Percentiles rank a stretch among this genome's conserved stretches.
phyloP scores from a whole-genome alignment of 2,113 vertebrate species.

The Poecilia latipinna region DNA sequence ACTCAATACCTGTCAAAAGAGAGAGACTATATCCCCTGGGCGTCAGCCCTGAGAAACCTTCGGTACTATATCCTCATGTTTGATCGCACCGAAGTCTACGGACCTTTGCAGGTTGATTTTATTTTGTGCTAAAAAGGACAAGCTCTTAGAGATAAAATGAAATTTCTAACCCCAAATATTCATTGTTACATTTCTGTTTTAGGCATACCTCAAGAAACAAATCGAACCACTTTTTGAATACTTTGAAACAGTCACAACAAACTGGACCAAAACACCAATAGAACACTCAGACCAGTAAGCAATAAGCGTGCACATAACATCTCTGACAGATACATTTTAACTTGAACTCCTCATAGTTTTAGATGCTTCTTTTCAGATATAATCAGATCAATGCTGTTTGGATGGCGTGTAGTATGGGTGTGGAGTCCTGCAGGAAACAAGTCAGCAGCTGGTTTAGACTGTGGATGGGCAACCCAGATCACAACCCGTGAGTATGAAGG shows the following conservation, averaged over 20 bases:
- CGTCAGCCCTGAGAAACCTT: conserved; percentile 83
- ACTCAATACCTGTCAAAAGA: conserved; percentile 85
- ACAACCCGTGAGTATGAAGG: conserved; percentile 82
- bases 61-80: conserved; percentile 90
- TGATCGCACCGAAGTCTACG: conserved; percentile 87
- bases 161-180: not conserved
- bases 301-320: conserved; percentile 79
- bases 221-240: conserved; percentile 82
- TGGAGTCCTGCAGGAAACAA: conserved; percentile 67
- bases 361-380: conserved; percentile 79
- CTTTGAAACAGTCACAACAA: conserved; percentile 59
- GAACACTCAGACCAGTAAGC: conserved; percentile 88
- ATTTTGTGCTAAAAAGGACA: not conserved
- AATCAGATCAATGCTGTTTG: conserved; percentile 85
- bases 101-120: conserved; percentile 83
- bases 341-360: not conserved
- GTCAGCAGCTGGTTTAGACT: conserved; percentile 30
- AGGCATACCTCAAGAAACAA: conserved; percentile 87
- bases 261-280: conserved; percentile 60
- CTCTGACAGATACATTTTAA: not conserved
- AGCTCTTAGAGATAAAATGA: not conserved
- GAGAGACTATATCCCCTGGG: conserved; percentile 88
- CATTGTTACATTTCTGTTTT: conserved; percentile 11
- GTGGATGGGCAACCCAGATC: conserved; percentile 58
- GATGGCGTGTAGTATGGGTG: conserved; percentile 80